Evolutionary conservation across 2,888 invertebrate genomes (phyloP).

Genomic region (Dyspetes luteomarginatus): DNA sequence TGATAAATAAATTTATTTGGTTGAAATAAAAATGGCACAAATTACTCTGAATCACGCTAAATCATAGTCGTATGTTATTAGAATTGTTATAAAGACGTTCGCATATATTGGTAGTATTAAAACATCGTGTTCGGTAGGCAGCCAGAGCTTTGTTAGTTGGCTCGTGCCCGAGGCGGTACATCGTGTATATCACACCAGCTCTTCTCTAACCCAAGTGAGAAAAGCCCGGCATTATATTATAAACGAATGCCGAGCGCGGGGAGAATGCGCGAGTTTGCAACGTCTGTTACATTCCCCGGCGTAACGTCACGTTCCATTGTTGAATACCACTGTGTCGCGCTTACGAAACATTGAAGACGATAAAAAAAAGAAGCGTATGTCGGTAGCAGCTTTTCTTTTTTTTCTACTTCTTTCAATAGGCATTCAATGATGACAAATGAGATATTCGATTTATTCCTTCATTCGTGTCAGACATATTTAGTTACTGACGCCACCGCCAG

Average conservation of each 20-base stretch:
- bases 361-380: slow-evolving; percentile 12
- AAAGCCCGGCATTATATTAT: slow-evolving; percentile 10
- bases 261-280: slow-evolving; percentile 37
- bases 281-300: slow-evolving; percentile 55
- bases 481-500: neutral
- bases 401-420: neutral
- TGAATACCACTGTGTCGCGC: slow-evolving; percentile 37
- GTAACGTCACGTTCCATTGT: slow-evolving; percentile 50
- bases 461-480: neutral
- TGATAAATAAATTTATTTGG: too few relatives aligned
- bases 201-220: slow-evolving; percentile 9
- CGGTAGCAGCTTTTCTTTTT: neutral
- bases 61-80: neutral
- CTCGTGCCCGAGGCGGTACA: slow-evolving; percentile 11
- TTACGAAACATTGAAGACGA: neutral
- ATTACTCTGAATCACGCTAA: neutral
- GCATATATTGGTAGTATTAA: neutral
- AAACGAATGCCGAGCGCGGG: slow-evolving; percentile 28
- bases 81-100: too few relatives aligned
- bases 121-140: slow-evolving; percentile 10
- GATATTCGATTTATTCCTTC: neutral
- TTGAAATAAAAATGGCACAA: neutral
- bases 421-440: neutral
- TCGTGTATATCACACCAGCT: slow-evolving; percentile 3
- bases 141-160: slow-evolving; percentile 9